Evolutionary conservation across 2,888 invertebrate species (phyloP), one percentile per base, ranked within the genome.

Genomic region (Abrostola triplasia): DNA sequence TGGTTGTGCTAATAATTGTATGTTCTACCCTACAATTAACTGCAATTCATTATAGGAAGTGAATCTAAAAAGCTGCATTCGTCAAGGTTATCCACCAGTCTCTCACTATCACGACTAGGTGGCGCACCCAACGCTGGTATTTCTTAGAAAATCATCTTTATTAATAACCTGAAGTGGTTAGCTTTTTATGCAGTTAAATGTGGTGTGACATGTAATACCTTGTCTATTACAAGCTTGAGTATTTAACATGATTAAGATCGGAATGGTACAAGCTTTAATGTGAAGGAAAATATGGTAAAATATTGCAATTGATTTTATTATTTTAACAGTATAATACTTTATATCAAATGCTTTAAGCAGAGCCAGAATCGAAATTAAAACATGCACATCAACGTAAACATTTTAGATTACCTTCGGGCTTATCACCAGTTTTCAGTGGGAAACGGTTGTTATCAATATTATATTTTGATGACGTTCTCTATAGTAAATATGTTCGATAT

Each of bases 61-160:
- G 44, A 54, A 70, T 66, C 70, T 75, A 57, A 72, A 74, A 78
- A 74, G 59, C 59, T 59, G 56, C 62, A 63, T 44, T 36, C 37
- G 67, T 12, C 77, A 79, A 79, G 79, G 80, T 66, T 65, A 55
- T 58, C 78, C 40, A 35, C 67, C 68, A 73, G 60, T 75, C 77
- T 67, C 70, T 61, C 37, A 60, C 57, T 63, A 58, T 41, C 24
- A 44, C 41, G 48, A 64, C 10, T 48, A 48, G 55, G 36, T 51
- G 68, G 59, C 79, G 67, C 79, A 79, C 70, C 76, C 35, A 68
- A 44, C 56, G 40, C 56, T 54, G 67, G 65, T 73, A 77, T 79
- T 71, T 73, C 69, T 77, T 41, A 76, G 74, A 76, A 80, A 81
- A 80, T 74, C 80, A 72, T 80, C 78, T 81, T 80, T 80, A 80